phyloP scores from a whole-genome alignment of 2,888 invertebrate genomes.

The Anagyrus pseudococci region DNA sequence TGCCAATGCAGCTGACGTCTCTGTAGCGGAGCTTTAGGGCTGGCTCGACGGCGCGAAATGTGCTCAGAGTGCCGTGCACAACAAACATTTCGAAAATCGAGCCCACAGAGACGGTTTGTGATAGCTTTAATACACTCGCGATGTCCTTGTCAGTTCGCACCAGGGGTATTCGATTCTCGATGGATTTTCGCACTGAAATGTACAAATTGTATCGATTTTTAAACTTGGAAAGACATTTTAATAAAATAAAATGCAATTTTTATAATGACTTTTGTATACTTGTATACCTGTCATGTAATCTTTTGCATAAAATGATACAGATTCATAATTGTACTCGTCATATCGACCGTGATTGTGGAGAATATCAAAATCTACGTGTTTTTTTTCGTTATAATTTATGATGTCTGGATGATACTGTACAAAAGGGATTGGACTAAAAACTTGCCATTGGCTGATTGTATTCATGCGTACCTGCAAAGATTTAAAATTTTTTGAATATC shows the following conservation, averaged over 20 bases:
- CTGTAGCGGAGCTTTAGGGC: slow-evolving; percentile 69
- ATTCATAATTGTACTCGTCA: slow-evolving; percentile 75
- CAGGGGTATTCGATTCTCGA: slow-evolving; percentile 65
- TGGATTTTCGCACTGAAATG: slow-evolving; percentile 42
- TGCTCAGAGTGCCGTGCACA: slow-evolving; percentile 71
- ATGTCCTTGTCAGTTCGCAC: slow-evolving; percentile 73
- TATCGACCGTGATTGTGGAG: slow-evolving; percentile 82
- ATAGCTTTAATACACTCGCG: slow-evolving; percentile 62
- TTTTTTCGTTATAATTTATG: slow-evolving; percentile 55
- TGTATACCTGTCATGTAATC: slow-evolving; percentile 77
- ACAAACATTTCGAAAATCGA: slow-evolving; percentile 76
- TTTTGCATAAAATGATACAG: slow-evolving; percentile 81
- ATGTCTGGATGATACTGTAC: slow-evolving; percentile 83
- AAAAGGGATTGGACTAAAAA: slow-evolving; percentile 92
- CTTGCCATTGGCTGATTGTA: slow-evolving; percentile 86
- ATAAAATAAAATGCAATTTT: slow-evolving; percentile 35
- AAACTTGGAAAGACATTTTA: slow-evolving; percentile 21
- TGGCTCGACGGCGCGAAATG: slow-evolving; percentile 83
- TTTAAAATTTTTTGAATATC: slow-evolving; percentile 3
- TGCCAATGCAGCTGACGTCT: slow-evolving; percentile 58
- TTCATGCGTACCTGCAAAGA: slow-evolving; percentile 86
- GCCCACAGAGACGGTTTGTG: slow-evolving; percentile 62
- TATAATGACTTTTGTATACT: slow-evolving; percentile 33
- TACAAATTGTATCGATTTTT: slow-evolving; percentile 31
- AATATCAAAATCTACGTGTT: slow-evolving; percentile 68